Evolutionary conservation across 2,888 invertebrate species (phyloP).

Genomic region (Chrysina gloriosa): DNA sequence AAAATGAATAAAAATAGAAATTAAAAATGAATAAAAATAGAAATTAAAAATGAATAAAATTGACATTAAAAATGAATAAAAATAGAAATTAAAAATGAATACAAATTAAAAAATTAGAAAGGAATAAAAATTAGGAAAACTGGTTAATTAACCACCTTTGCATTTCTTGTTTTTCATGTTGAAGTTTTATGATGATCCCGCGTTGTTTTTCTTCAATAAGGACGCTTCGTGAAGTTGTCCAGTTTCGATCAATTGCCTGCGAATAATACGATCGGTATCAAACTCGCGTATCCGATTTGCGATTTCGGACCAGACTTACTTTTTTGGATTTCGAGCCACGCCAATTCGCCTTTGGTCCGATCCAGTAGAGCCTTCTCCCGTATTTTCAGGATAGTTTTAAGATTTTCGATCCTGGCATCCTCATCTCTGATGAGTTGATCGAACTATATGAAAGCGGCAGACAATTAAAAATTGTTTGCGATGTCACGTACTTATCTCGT

Average conservation of each 20-base stretch:
- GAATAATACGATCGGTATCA: slow-evolving; percentile 40
- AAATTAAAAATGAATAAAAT: no score
- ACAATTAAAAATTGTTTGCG: slow-evolving; percentile 28
- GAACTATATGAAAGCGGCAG: slow-evolving; percentile 58
- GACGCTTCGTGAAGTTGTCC: slow-evolving; percentile 70
- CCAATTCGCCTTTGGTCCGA: slow-evolving; percentile 74
- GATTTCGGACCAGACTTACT: slow-evolving; percentile 55
- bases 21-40: no score
- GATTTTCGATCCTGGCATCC: slow-evolving; percentile 73
- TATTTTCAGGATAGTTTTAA: slow-evolving; percentile 74
- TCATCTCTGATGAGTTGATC: slow-evolving; percentile 77
- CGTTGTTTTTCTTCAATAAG: slow-evolving; percentile 76
- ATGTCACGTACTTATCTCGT: slow-evolving; percentile 29
- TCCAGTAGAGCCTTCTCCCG: slow-evolving; percentile 76
- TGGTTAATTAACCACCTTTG: slow-evolving; percentile 67
- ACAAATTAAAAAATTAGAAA: no score
- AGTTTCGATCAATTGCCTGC: slow-evolving; percentile 67
- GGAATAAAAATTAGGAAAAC: no score
- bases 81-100: no score
- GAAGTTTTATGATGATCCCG: slow-evolving; percentile 73
- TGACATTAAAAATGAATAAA: no score
- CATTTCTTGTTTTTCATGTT: slow-evolving; percentile 77
- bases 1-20: no score
- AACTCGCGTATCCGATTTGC: neutral
- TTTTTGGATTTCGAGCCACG: slow-evolving; percentile 76